These are phyloP conservation scores for Drosophila ohnishii DNA, from an alignment of 1,140 invertebrate genomes.

Conservation along the genomic window DNA sequence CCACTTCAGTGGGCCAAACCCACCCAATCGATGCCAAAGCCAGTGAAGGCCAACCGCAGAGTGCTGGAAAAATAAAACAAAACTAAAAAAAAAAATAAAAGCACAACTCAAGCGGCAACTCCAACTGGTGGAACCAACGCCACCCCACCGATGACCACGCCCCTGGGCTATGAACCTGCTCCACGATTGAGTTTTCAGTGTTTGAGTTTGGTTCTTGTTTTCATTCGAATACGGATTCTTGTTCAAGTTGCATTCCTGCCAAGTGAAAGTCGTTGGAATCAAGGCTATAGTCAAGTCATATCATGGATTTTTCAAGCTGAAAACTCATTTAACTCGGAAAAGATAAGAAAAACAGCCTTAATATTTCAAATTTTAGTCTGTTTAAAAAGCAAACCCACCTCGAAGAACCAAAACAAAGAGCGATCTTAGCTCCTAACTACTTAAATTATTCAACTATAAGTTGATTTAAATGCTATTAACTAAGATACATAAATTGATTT, in stretches of 20 bases:
- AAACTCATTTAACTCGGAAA: neutral
- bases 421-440: neutral
- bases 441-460: neutral
- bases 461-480: neutral
- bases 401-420: neutral
- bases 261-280: conserved; percentile 61
- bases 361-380: neutral
- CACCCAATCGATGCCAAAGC: conserved; percentile 33
- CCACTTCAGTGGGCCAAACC: conserved; percentile 30
- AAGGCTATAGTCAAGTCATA: conserved; percentile 38
- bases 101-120: conserved; percentile 43
- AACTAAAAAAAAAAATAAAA: neutral
- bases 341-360: neutral
- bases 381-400: too few species aligned
- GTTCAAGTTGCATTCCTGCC: conserved; percentile 56
- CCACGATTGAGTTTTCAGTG: neutral
- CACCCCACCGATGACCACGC: conserved; percentile 11
- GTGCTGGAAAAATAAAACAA: neutral
- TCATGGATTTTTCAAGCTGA: too few species aligned
- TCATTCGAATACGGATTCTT: conserved; percentile 32
- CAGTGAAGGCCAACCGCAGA: conserved; percentile 42
- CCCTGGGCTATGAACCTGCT: conserved; percentile 18
- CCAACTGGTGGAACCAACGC: conserved; percentile 25
- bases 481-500: too few species aligned
- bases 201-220: conserved; percentile 28